Evolutionary conservation across 2,888 invertebrate species (phyloP).

Genomic region (Caenorhabditis parvicauda): DNA sequence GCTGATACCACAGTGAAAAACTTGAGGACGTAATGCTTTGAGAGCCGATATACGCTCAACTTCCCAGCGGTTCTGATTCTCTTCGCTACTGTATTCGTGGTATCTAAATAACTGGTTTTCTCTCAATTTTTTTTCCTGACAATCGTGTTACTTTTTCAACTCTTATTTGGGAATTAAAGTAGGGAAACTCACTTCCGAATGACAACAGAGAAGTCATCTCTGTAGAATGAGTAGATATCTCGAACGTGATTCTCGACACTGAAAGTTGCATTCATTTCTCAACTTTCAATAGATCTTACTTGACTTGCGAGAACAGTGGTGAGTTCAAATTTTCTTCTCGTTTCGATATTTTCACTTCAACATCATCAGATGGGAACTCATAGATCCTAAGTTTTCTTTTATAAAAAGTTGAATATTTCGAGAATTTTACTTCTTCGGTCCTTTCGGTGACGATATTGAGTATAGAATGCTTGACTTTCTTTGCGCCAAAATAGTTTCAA

Average conservation of each 20-base stretch:
- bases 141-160: no score
- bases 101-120: constrained; percentile 12
- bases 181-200: constrained; percentile 19
- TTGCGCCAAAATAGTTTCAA: constrained; percentile 22
- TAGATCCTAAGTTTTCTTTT: constrained; percentile 22
- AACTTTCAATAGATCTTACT: background rate
- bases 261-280: constrained; percentile 2
- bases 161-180: no score
- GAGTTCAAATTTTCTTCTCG: background rate
- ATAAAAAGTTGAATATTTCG: background rate
- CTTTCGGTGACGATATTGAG: constrained; percentile 26
- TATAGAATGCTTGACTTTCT: constrained; percentile 24
- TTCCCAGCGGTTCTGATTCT: constrained; percentile 23
- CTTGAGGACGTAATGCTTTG: constrained; percentile 14
- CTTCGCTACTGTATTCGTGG: constrained; percentile 20
- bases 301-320: no score
- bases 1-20: constrained; percentile 19
- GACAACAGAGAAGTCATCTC: constrained; percentile 26
- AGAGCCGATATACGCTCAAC: constrained; percentile 22
- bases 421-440: constrained; percentile 20
- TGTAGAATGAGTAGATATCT: constrained; percentile 22
- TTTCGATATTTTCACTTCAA: constrained; percentile 42
- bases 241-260: constrained; percentile 25
- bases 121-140: background rate
- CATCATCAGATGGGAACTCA: constrained; percentile 53